Conservation (phyloP, 2,888 invertebrate species). For the Noctua janthe region DNA sequence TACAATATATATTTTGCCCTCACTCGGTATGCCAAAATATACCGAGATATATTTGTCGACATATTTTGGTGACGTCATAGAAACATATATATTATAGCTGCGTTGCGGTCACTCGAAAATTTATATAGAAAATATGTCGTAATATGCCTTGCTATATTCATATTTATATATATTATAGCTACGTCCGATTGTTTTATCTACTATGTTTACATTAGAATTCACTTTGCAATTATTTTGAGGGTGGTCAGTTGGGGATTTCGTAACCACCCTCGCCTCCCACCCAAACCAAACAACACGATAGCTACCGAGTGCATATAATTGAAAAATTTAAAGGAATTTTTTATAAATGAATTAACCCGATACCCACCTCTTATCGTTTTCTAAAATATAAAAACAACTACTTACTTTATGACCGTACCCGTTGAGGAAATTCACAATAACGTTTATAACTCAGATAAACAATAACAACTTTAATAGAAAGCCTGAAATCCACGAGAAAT, state of each 20-base stretch:
- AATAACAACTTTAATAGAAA: background rate
- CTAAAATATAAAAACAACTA: constrained; percentile 23
- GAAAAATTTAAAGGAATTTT: background rate
- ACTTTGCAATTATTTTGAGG: constrained; percentile 11
- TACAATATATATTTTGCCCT: no score
- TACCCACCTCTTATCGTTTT: background rate
- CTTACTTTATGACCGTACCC: constrained; percentile 45
- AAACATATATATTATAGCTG: no score
- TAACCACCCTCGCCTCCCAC: background rate
- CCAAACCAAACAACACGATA: background rate
- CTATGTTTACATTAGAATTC: background rate
- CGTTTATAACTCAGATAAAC: background rate
- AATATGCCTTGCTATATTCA: no score
- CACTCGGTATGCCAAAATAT: no score
- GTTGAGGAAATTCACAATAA: constrained; percentile 27
- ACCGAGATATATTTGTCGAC: no score
- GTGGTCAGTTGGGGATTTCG: background rate
- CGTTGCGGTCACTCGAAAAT: no score
- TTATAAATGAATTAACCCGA: background rate
- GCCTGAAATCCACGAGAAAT: background rate
- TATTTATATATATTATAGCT: no score
- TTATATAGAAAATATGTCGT: no score
- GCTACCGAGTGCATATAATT: background rate
- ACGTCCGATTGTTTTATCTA: background rate
- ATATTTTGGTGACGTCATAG: no score